Evolutionary conservation across 2,113 vertebrate species (phyloP).

Genomic region (Pedionomus torquatus): DNA sequence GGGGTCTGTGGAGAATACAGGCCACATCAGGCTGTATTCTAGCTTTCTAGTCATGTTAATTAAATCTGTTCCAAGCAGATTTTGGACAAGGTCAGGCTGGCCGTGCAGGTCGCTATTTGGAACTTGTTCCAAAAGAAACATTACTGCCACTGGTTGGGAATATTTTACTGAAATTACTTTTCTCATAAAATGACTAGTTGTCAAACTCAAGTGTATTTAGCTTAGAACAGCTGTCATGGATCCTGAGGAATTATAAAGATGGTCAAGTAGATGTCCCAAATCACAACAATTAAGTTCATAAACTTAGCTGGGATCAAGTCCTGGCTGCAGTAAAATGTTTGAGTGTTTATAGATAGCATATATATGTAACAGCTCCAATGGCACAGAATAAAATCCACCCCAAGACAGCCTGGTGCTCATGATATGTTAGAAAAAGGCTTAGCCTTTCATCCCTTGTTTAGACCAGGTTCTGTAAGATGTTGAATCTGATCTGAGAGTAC

Average conservation of each 20-base stretch:
- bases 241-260: background rate
- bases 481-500: background rate
- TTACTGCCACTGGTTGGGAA: background rate
- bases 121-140: slow-evolving; percentile 30
- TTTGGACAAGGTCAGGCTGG: background rate
- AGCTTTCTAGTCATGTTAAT: background rate
- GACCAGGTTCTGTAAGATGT: background rate
- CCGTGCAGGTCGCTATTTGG: background rate
- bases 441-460: background rate
- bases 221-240: background rate
- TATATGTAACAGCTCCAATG: background rate
- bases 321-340: background rate
- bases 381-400: background rate
- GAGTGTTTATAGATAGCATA: background rate
- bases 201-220: background rate
- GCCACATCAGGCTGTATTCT: background rate
- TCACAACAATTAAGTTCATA: background rate
- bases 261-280: background rate
- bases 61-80: background rate
- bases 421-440: background rate
- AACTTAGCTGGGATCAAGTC: background rate
- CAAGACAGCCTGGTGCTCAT: background rate
- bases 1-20: background rate
- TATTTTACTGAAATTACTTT: slow-evolving; percentile 11
- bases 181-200: background rate